These are phyloP conservation scores for Sinocyclocheilus maitianheensis DNA, from an alignment of 2,113 vertebrate genomes.

Conservation along the genomic window DNA sequence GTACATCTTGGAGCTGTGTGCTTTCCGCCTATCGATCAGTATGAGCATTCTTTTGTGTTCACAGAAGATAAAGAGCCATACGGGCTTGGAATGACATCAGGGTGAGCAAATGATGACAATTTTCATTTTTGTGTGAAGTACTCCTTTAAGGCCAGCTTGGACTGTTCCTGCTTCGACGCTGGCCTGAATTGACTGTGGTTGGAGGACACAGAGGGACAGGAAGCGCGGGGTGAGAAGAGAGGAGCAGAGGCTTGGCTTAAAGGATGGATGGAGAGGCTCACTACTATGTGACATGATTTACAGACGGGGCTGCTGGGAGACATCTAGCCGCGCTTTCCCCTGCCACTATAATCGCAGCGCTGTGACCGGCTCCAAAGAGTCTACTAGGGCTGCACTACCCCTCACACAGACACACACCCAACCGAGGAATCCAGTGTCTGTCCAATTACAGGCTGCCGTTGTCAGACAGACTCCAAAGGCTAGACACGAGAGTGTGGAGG, in stretches of 20 bases:
- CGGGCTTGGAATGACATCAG: background rate
- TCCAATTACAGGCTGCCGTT: conserved; percentile 48
- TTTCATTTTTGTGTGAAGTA: background rate
- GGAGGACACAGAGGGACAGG: conserved; percentile 4
- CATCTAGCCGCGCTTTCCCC: conserved; percentile 68
- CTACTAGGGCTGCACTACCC: conserved; percentile 62
- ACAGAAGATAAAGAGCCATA: background rate
- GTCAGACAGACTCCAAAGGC: conserved; percentile 43
- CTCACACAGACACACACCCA: conserved; percentile 50
- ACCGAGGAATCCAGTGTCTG: conserved; percentile 52
- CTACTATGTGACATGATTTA: conserved; percentile 71
- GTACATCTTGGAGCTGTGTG: background rate
- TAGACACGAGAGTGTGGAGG: conserved; percentile 19
- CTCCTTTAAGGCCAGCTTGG: background rate
- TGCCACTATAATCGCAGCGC: conserved; percentile 72
- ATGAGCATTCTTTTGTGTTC: background rate
- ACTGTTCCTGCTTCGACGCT: background rate
- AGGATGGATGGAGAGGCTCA: conserved; percentile 54
- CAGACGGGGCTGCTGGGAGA: conserved; percentile 66
- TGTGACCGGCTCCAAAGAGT: conserved; percentile 71
- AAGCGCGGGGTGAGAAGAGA: background rate
- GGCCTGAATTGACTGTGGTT: conserved; percentile 9
- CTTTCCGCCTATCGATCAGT: background rate
- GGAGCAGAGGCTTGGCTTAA: conserved; percentile 3
- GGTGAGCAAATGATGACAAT: background rate